Evolutionary conservation across 92 coral and sea anemone species (phyloP).

Genomic region (Phenganax marumi): DNA sequence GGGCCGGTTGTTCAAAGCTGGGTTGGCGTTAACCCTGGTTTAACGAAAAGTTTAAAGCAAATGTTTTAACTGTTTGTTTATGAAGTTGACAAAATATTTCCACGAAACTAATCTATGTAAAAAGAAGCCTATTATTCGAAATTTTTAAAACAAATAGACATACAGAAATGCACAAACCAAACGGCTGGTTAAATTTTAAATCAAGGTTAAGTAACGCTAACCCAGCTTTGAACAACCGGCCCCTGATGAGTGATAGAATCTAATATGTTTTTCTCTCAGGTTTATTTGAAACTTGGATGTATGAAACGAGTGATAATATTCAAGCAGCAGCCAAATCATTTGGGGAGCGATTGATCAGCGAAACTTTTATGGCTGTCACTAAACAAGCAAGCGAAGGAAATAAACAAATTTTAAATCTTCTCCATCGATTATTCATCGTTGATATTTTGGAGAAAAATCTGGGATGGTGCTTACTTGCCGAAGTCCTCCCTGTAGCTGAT

Average conservation of each 20-base stretch:
- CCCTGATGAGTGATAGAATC: background rate
- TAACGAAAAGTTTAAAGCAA: no score
- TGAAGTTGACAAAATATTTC: no score
- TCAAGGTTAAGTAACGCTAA: no score
- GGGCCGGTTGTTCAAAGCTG: no score
- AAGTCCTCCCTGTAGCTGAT: constrained; percentile 61
- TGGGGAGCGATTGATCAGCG: constrained; percentile 76
- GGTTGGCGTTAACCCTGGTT: no score
- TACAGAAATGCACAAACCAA: no score
- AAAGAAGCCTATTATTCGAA: no score
- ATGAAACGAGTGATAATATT: constrained; percentile 68
- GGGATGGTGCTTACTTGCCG: constrained; percentile 68
- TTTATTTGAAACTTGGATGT: constrained; percentile 76
- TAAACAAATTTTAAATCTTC: constrained; percentile 62
- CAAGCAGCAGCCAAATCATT: constrained; percentile 77
- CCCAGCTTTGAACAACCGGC: no score
- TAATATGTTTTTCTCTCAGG: background rate
- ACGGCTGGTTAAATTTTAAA: no score
- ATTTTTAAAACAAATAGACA: no score
- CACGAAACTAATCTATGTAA: no score
- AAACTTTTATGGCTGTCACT: constrained; percentile 59
- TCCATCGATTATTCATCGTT: constrained; percentile 67
- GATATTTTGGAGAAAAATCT: constrained; percentile 62
- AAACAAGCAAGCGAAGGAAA: constrained; percentile 60
- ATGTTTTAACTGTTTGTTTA: no score